These are phyloP conservation scores for Andricus quercusramuli DNA, from an alignment of 2,888 invertebrate species.

Conservation along the genomic window DNA sequence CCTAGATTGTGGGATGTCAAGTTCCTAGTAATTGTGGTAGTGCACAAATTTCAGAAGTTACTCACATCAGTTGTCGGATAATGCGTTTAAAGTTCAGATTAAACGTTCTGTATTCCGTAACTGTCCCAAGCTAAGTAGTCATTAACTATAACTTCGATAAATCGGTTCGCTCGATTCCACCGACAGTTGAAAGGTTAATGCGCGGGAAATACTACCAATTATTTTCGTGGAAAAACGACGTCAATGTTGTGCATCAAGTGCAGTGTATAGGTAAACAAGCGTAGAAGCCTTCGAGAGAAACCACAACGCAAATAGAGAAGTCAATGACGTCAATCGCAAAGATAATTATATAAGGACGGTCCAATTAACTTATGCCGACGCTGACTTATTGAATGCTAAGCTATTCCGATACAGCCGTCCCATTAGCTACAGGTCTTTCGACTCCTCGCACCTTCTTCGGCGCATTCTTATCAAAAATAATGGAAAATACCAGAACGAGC, in stretches of 20 bases:
- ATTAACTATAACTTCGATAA: background rate
- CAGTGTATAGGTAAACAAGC: conserved; percentile 26
- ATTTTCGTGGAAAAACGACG: background rate
- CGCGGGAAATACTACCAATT: background rate
- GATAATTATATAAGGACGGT: conserved; percentile 70
- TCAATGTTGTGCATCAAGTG: background rate
- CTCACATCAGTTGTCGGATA: background rate
- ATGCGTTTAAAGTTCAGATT: background rate
- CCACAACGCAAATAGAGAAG: conserved; percentile 60
- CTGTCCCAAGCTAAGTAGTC: background rate
- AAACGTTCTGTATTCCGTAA: background rate
- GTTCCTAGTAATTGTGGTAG: no score
- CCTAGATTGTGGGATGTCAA: background rate
- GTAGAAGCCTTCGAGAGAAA: conserved; percentile 36
- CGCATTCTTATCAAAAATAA: background rate
- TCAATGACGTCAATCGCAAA: conserved; percentile 70
- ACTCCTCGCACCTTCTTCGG: conserved; percentile 22
- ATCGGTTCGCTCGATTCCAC: no score
- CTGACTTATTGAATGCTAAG: conserved; percentile 65
- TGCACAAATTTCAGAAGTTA: background rate
- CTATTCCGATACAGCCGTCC: conserved; percentile 60
- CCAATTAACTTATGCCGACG: conserved; percentile 66
- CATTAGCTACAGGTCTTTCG: conserved; percentile 43
- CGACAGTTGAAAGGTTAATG: background rate
- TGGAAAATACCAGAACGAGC: background rate